These are phyloP conservation scores for Meleagris gallopavo DNA, from an alignment of 2,113 vertebrate genomes.

Conservation along the genomic window DNA sequence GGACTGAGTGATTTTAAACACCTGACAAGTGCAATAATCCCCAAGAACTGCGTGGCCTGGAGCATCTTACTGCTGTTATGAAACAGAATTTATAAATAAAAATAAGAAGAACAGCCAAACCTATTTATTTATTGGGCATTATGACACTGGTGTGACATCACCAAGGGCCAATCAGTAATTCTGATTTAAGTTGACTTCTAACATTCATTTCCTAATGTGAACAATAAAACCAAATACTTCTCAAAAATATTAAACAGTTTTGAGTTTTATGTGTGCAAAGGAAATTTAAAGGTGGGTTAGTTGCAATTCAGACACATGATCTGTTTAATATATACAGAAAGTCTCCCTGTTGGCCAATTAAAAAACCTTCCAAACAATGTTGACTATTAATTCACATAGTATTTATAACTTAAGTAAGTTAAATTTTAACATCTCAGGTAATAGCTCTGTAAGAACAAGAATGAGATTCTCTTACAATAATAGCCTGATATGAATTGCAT, in stretches of 20 bases:
- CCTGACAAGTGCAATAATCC: conserved; percentile 82
- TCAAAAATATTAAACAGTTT: conserved; percentile 65
- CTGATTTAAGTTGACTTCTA: conserved; percentile 34
- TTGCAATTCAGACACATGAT: conserved; percentile 71
- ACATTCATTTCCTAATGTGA: conserved; percentile 50
- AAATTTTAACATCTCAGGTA: conserved; percentile 72
- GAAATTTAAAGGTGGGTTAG: conserved; percentile 69
- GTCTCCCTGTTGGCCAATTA: conserved; percentile 79
- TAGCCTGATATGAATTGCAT: conserved; percentile 51
- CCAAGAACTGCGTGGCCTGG: conserved; percentile 77
- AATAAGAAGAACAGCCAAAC: conserved; percentile 79
- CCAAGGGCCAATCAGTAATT: conserved; percentile 67
- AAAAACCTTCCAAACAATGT: conserved; percentile 77
- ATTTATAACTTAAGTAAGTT: conserved; percentile 72
- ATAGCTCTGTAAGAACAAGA: conserved; percentile 33
- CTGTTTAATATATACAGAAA: conserved; percentile 79
- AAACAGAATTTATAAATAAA: conserved; percentile 86
- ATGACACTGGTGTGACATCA: conserved; percentile 69
- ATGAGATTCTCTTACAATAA: conserved; percentile 62
- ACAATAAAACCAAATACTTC: conserved; percentile 61
- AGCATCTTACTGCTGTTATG: conserved; percentile 80
- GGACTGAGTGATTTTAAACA: conserved; percentile 78
- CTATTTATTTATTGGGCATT: conserved; percentile 68
- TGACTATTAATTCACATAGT: conserved; percentile 72
- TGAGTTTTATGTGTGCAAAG: conserved; percentile 54